phyloP scores from a whole-genome alignment of 2,113 vertebrate genomes.

The Paracanthobrama guichenoti region DNA sequence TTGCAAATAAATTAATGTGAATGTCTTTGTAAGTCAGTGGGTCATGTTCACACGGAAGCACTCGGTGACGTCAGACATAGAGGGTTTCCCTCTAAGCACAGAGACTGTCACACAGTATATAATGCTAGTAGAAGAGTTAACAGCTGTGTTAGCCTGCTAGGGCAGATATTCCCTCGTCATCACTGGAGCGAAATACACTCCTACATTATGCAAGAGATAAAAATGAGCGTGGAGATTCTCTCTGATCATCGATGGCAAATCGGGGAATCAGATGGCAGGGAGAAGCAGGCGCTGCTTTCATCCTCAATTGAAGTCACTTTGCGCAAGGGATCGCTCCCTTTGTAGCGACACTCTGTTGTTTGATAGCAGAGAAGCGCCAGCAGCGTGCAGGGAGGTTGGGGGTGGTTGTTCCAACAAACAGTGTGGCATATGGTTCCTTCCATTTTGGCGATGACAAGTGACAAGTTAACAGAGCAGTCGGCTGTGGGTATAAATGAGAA shows the following conservation, averaged over 20 bases:
- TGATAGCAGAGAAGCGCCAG: conserved; percentile 43
- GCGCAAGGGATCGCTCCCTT: conserved; percentile 47
- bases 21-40: conserved; percentile 1
- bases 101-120: conserved; percentile 12
- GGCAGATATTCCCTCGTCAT: conserved; percentile 22
- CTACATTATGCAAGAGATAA: conserved; percentile 69
- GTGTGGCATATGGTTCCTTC: conserved; percentile 85
- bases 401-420: conserved; percentile 78
- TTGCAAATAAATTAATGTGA: not conserved
- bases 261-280: conserved; percentile 43
- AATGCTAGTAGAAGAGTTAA: conserved; percentile 52
- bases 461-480: conserved; percentile 80
- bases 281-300: conserved; percentile 66
- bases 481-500: conserved; percentile 62
- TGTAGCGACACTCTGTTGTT: conserved; percentile 47
- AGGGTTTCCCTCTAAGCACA: conserved; percentile 2
- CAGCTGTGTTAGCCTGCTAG: conserved; percentile 66
- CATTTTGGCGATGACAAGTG: conserved; percentile 83
- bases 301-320: conserved; percentile 58
- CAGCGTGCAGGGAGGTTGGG: conserved; percentile 60
- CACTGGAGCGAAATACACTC: conserved; percentile 39
- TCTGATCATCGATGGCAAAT: conserved; percentile 53
- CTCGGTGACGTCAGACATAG: conserved; percentile 2
- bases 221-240: conserved; percentile 58
- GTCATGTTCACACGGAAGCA: not conserved